Percentiles rank a stretch among this genome's conserved stretches.
Evolutionary conservation across 2,797 vertebrate genomes (phyloP).

Genomic region (Labeo calbasu): DNA sequence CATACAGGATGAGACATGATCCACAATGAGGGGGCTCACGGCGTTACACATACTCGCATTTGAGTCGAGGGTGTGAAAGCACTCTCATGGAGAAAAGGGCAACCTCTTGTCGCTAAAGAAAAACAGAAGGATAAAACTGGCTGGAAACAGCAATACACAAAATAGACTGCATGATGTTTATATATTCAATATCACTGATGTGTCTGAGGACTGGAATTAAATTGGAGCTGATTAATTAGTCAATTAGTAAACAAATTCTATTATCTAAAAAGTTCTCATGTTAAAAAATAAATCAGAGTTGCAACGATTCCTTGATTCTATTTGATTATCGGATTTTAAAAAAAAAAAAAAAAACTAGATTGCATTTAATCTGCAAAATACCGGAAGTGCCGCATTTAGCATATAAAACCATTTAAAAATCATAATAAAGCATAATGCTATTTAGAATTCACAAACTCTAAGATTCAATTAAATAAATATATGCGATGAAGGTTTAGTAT

Average conservation of each 20-base stretch:
- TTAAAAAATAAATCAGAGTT: no score
- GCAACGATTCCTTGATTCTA: no score
- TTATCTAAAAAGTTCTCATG: no score
- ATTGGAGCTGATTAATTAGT: not conserved
- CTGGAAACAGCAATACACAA: not conserved
- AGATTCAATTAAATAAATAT: no score
- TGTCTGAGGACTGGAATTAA: not conserved
- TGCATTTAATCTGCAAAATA: no score
- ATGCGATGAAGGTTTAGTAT: no score
- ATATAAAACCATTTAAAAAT: no score
- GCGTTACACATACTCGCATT: slow-evolving; percentile 7
- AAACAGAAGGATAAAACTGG: slow-evolving; percentile 2
- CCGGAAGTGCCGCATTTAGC: no score
- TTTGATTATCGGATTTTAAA: no score
- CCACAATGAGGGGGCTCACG: not conserved
- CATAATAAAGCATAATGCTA: no score
- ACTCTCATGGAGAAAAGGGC: not conserved
- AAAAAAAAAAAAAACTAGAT: no score
- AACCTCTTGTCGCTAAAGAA: not conserved
- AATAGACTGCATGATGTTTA: not conserved
- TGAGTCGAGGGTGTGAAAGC: slow-evolving; percentile 26
- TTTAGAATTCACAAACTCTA: no score
- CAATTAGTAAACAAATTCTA: not conserved
- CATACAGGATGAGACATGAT: slow-evolving; percentile 17
- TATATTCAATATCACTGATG: not conserved